Conservation (phyloP, 2,797 vertebrate species). For the Pogonophryne albipinna region DNA sequence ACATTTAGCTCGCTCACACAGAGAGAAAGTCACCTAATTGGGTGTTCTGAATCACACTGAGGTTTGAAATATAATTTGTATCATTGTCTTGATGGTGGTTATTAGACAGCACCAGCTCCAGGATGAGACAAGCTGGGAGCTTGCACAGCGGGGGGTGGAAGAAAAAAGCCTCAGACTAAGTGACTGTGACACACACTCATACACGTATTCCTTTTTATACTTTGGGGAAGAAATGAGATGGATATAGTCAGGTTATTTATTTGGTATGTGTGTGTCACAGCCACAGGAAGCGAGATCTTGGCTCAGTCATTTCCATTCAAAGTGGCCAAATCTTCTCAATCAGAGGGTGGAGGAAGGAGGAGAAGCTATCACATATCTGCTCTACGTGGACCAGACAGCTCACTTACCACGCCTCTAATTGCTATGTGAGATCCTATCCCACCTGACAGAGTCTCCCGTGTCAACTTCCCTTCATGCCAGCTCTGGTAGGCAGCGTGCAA, state of each 20-base stretch:
- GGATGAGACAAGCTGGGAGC: slow-evolving; percentile 52
- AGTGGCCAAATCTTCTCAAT: slow-evolving; percentile 59
- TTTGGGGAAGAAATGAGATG: slow-evolving; percentile 32
- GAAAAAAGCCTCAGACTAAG: slow-evolving; percentile 42
- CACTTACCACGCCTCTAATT: slow-evolving; percentile 75
- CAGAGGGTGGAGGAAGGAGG: slow-evolving; percentile 32
- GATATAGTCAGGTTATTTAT: slow-evolving; percentile 44
- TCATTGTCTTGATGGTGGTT: slow-evolving; percentile 71
- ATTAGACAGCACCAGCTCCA: slow-evolving; percentile 65
- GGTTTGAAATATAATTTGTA: slow-evolving; percentile 69
- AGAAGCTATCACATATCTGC: slow-evolving; percentile 52
- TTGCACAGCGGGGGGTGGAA: slow-evolving; percentile 48
- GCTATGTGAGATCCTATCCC: slow-evolving; percentile 66
- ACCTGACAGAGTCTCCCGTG: slow-evolving; percentile 69
- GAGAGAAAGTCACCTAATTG: slow-evolving; percentile 65
- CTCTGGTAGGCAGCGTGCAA: slow-evolving; percentile 60
- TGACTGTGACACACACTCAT: slow-evolving; percentile 38
- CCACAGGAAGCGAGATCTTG: slow-evolving; percentile 28
- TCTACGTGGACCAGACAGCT: slow-evolving; percentile 66
- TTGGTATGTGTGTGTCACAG: slow-evolving; percentile 28
- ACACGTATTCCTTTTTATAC: slow-evolving; percentile 23
- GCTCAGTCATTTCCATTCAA: slow-evolving; percentile 33
- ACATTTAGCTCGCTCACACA: slow-evolving; percentile 35
- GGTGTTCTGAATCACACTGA: slow-evolving; percentile 59
- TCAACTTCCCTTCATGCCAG: slow-evolving; percentile 65